Evolutionary conservation across 1,140 invertebrate genomes (phyloP).

Genomic region (Phortica variegata): DNA sequence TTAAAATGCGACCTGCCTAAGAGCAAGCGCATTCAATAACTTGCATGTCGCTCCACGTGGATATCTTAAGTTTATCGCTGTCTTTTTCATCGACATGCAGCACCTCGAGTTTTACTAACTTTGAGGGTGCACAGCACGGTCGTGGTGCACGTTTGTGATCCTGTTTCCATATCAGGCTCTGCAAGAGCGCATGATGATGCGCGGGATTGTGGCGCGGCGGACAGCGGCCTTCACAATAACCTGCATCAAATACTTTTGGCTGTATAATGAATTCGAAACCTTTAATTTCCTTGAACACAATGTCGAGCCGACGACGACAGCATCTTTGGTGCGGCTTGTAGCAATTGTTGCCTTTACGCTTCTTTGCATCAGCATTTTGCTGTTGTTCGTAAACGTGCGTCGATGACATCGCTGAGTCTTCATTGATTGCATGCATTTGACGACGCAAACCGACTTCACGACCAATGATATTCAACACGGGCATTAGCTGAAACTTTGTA

Average conservation of each 20-base stretch:
- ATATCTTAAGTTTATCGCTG: conserved; percentile 65
- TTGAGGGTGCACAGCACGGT: conserved; percentile 73
- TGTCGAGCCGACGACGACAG: conserved; percentile 67
- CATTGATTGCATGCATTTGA: conserved; percentile 5
- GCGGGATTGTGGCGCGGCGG: conserved; percentile 69
- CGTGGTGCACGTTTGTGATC: conserved; percentile 63
- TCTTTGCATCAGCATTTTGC: conserved; percentile 29
- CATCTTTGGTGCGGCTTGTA: conserved; percentile 62
- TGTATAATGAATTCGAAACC: conserved; percentile 71
- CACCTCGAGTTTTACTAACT: conserved; percentile 68
- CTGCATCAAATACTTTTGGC: conserved; percentile 72
- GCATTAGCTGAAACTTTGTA: conserved; percentile 35
- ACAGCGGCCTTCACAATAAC: conserved; percentile 72
- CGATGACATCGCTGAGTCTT: neutral
- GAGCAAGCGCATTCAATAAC: conserved; percentile 75
- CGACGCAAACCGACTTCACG: conserved; percentile 19
- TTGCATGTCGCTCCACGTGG: conserved; percentile 71
- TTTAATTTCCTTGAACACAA: conserved; percentile 68
- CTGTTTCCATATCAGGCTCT: conserved; percentile 68
- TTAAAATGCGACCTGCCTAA: conserved; percentile 54
- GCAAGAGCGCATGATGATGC: conserved; percentile 71
- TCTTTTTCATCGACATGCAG: conserved; percentile 68
- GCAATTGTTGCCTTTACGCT: conserved; percentile 58
- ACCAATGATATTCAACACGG: conserved; percentile 59
- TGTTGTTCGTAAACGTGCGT: no score